phyloP scores from a whole-genome alignment of 2,113 vertebrate species.

The Eudyptes chrysolophus region DNA sequence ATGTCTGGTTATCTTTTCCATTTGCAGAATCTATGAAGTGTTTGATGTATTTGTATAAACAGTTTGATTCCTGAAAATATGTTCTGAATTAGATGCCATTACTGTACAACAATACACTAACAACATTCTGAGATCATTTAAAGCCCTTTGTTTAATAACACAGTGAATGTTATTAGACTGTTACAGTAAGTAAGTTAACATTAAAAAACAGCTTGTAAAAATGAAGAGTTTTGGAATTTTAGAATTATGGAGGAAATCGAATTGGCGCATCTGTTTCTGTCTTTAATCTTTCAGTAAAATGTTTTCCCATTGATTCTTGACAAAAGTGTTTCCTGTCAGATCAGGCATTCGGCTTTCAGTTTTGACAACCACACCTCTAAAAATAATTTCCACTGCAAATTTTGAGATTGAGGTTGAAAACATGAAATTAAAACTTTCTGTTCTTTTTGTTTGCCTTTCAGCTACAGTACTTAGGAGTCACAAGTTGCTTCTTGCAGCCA shows the following conservation, averaged over 20 bases:
- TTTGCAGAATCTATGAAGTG: background rate
- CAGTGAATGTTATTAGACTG: background rate
- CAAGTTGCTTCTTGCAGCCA: background rate
- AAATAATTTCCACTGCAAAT: background rate
- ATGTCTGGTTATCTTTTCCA: background rate
- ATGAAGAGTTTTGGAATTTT: background rate
- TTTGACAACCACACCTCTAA: background rate
- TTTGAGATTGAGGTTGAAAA: background rate
- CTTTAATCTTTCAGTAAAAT: background rate
- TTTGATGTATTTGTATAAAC: constrained; percentile 16
- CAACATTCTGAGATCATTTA: background rate
- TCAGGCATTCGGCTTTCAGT: background rate
- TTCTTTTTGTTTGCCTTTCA: background rate
- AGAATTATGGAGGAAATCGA: background rate
- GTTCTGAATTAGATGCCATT: background rate
- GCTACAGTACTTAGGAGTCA: background rate
- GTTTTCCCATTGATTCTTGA: background rate
- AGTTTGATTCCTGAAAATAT: background rate
- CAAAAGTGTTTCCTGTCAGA: background rate
- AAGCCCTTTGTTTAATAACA: constrained; percentile 2
- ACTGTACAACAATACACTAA: background rate
- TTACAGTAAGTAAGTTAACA: background rate
- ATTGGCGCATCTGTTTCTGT: background rate
- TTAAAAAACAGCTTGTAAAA: background rate
- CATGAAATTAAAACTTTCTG: background rate